Conservation (phyloP, 2,113 vertebrate species). For the Kryptolebias marmoratus region DNA sequence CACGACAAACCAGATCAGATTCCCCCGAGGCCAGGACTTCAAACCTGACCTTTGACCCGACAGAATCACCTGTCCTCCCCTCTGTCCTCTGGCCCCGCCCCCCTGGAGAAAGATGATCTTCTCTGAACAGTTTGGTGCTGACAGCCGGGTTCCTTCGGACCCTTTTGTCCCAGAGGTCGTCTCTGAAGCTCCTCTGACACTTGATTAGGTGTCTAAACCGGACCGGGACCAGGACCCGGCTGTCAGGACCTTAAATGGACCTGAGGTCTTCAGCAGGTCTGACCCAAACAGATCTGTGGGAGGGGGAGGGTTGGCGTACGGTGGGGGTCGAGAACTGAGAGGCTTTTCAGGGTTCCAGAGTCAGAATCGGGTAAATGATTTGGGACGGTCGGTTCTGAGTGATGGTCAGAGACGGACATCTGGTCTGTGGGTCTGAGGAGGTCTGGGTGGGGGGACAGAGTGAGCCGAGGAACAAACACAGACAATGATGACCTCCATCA, state of each 20-base stretch:
- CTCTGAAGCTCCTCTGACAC: conserved; percentile 63
- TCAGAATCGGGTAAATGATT: conserved; percentile 34
- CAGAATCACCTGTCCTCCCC: conserved; percentile 68
- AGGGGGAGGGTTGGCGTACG: conserved; percentile 40
- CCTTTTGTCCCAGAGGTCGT: conserved; percentile 55
- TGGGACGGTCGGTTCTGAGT: conserved; percentile 7
- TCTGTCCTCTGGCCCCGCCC: conserved; percentile 21
- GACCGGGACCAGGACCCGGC: conserved; percentile 18
- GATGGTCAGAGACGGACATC: conserved; percentile 42
- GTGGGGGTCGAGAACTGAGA: conserved; percentile 14
- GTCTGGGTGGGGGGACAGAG: neutral
- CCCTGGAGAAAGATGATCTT: conserved; percentile 59
- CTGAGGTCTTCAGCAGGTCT: neutral
- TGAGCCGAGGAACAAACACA: neutral
- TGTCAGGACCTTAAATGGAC: conserved; percentile 18
- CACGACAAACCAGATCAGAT: conserved; percentile 57
- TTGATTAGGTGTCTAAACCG: conserved; percentile 50
- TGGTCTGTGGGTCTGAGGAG: conserved; percentile 31
- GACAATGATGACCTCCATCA: neutral
- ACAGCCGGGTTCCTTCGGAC: conserved; percentile 41
- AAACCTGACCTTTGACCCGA: conserved; percentile 73
- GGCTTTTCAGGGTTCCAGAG: conserved; percentile 41
- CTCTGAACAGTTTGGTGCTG: conserved; percentile 17
- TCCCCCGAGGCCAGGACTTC: conserved; percentile 57
- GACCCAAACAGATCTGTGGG: conserved; percentile 17